Conservation (phyloP, 2,797 vertebrate genomes). For the Luscinia luscinia region DNA sequence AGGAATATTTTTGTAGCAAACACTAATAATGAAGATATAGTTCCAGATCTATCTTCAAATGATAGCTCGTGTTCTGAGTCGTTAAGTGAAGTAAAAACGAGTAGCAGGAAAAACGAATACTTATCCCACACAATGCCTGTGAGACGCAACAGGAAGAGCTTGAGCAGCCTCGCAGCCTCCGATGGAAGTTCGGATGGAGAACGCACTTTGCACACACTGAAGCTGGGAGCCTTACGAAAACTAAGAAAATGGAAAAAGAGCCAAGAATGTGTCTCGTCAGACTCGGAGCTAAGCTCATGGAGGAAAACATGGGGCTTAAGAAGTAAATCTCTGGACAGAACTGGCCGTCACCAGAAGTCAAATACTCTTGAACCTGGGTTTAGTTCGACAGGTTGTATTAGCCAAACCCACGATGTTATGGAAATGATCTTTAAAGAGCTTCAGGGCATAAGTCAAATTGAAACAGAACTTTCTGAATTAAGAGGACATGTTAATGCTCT, state of each 20-base stretch:
- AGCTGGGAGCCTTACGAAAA: constrained; percentile 93
- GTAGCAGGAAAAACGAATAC: constrained; percentile 83
- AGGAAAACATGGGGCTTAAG: constrained; percentile 94
- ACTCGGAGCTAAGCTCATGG: constrained; percentile 94
- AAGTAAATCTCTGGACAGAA: constrained; percentile 96
- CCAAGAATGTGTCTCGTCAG: constrained; percentile 97
- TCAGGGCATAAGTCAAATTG: constrained; percentile 98
- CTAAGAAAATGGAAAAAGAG: constrained; percentile 99
- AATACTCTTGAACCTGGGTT: constrained; percentile 91
- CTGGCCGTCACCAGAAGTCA: constrained; percentile 90
- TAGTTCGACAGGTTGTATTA: constrained; percentile 96
- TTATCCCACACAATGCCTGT: constrained; percentile 92
- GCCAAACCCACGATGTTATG: constrained; percentile 98
- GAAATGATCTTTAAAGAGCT: constrained; percentile 99
- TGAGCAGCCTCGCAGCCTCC: constrained; percentile 94
- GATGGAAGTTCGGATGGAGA: constrained; percentile 98
- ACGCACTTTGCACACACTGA: constrained; percentile 90
- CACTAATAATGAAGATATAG: constrained; percentile 86
- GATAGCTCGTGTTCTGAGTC: constrained; percentile 90
- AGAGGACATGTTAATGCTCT: constrained; percentile 97
- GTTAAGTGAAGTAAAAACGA: constrained; percentile 86
- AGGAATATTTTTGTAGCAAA: constrained; percentile 82
- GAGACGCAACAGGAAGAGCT: constrained; percentile 94
- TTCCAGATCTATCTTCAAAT: constrained; percentile 88
- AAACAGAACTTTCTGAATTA: constrained; percentile 95